phyloP scores from a whole-genome alignment of 1,140 invertebrate species.

The Drosophila bocqueti region DNA sequence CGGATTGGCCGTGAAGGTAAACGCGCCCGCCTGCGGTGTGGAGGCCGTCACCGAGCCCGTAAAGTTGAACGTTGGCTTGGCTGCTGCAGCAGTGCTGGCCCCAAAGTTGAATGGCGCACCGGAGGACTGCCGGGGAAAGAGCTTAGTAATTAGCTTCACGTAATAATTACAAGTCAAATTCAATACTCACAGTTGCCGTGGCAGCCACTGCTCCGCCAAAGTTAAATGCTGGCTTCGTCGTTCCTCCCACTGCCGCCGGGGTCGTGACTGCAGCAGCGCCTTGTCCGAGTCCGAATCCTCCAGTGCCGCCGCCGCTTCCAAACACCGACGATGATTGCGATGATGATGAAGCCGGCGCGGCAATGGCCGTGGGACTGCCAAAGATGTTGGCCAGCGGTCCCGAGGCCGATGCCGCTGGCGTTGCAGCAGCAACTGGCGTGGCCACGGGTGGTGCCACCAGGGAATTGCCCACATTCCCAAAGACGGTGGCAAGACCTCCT shows the following conservation, averaged over 20 bases:
- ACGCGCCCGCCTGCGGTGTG: conserved; percentile 43
- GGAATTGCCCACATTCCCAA: conserved; percentile 37
- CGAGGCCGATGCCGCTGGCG: conserved; percentile 18
- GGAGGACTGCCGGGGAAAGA: not conserved
- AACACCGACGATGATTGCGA: not conserved
- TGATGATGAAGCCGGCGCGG: conserved; percentile 8
- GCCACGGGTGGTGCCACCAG: conserved; percentile 6
- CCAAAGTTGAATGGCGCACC: conserved; percentile 58
- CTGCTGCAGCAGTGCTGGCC: conserved; percentile 1
- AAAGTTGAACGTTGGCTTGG: conserved; percentile 68
- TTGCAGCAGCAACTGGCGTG: conserved; percentile 3
- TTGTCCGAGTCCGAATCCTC: conserved; percentile 17
- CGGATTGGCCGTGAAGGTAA: conserved; percentile 57
- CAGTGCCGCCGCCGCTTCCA: conserved; percentile 22
- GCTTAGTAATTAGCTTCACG: too few relatives aligned
- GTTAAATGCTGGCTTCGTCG: conserved; percentile 58
- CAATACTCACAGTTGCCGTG: conserved; percentile 43
- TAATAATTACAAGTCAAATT: too few relatives aligned
- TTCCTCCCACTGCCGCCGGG: conserved; percentile 2
- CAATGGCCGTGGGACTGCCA: conserved; percentile 22
- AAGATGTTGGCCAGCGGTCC: conserved; percentile 41
- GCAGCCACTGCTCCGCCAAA: conserved; percentile 47
- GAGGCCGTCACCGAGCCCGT: conserved; percentile 33
- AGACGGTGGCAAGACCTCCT: conserved; percentile 3
- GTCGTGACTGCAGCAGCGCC: conserved; percentile 27